Evolutionary conservation across 64 coral and sea anemone species (phyloP).

Genomic region (Pachyseris speciosa): DNA sequence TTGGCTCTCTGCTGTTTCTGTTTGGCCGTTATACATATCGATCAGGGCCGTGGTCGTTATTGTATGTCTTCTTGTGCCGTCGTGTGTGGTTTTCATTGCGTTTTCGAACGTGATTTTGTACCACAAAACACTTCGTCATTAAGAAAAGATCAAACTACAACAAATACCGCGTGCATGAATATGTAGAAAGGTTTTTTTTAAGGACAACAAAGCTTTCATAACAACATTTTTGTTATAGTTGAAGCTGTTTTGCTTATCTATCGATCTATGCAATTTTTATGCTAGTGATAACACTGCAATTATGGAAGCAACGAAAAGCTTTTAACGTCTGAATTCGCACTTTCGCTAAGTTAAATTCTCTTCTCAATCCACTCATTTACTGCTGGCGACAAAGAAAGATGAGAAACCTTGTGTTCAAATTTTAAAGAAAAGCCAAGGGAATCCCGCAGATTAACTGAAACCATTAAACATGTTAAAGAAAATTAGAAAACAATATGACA

Average conservation of each 20-base stretch:
- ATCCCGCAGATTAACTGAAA: neutral
- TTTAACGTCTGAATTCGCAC: neutral
- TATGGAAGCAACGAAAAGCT: neutral
- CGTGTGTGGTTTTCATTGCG: neutral
- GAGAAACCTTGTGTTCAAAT: neutral
- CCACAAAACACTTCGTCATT: neutral
- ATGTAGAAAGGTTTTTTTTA: neutral
- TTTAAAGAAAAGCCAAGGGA: neutral
- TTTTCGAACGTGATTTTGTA: neutral
- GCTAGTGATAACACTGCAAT: no score
- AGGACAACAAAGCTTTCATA: neutral
- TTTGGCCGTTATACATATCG: neutral
- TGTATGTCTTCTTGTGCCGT: neutral
- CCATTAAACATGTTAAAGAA: no score
- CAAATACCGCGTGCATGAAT: neutral
- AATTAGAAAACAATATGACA: no score
- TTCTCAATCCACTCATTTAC: conserved; percentile 12
- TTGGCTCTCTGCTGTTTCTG: neutral
- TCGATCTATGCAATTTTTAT: neutral
- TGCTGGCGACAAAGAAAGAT: neutral
- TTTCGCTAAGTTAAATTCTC: neutral
- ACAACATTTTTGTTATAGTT: neutral
- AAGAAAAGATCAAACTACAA: neutral
- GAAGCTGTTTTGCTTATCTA: neutral
- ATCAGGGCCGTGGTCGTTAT: neutral